A percentile compares a stretch with the other conserved stretches of the same genome.
Evolutionary conservation across 2,113 vertebrate genomes (phyloP).

Genomic region (Ondatra zibethicus): DNA sequence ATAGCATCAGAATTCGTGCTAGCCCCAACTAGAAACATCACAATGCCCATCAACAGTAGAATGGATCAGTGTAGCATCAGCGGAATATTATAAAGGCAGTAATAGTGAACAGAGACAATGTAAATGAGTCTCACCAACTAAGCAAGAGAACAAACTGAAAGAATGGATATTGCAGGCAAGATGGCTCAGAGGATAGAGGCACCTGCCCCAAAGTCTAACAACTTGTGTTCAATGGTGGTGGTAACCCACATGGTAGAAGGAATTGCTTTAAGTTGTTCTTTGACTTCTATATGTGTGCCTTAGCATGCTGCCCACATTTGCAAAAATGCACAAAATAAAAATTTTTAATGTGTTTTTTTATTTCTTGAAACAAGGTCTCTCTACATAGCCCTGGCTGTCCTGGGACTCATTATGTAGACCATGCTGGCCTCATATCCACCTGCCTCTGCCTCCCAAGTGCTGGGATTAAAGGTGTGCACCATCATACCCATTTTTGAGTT

Average conservation of each 20-base stretch:
- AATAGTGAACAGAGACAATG: background rate
- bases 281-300: background rate
- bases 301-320: background rate
- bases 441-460: background rate
- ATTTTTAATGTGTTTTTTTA: background rate
- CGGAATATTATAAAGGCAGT: background rate
- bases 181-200: background rate
- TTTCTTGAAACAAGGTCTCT: background rate
- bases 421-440: background rate
- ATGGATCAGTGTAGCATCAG: background rate
- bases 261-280: background rate
- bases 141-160: background rate
- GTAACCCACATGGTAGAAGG: background rate
- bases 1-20: background rate
- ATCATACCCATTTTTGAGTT: background rate
- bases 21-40: background rate
- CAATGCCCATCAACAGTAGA: background rate
- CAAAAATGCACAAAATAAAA: background rate
- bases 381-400: background rate
- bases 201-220: background rate
- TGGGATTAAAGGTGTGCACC: background rate
- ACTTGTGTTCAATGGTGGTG: background rate
- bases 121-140: background rate
- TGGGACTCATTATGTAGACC: background rate
- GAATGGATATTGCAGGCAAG: background rate